Evolutionary conservation across 2,888 invertebrate genomes (phyloP), one percentile per base, ranked within the genome.

Genomic region (Gymnoscelis rufifasciata): DNA sequence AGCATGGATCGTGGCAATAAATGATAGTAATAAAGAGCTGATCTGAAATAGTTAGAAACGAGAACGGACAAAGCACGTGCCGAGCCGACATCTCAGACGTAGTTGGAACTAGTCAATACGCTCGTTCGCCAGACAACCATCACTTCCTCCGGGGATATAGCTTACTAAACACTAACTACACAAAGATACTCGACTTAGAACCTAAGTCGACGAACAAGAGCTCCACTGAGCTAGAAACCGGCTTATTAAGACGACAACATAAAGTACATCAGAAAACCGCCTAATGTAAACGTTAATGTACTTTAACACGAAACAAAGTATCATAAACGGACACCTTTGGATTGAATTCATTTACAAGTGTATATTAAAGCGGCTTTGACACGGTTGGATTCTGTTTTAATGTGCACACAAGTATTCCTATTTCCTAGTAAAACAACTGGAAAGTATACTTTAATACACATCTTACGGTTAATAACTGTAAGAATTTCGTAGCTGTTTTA

Each of bases 1-100:
- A 70, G 66, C 68, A 68, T 60, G 66, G 62, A 62, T 63, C 56
- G 57, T 49, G 55, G 56, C 65, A 68, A 68, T 65, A 72, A 73
- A 77, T 71, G 64, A 55, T 50, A 49, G 62, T 56, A 64, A 66
- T 71, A 71, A 66, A 69, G 56, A 66, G 57, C 53, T 51, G 58
- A 66, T 64, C 57, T 62, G 57, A 66, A 67, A 66, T 67, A 67
- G 65, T 64, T 52, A 49, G 47, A 31, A 63, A 46, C 51, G 49
- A 55, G 52, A 58, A 58, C 51, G 47, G 43, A 57, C 57, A 55
- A 57, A 63, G 54, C 43, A 38, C 47, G 41, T 43, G 47, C 44
- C 60, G 56, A 60, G 52, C 40, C 38, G 43, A 50, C 49, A 44
- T 33, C 28, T 29, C 12, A 36, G 49, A 59, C 52, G 54, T 48